Percentiles rank a stretch among this genome's conserved stretches.
Conservation (phyloP, 1,140 invertebrate genomes). For the Adoxophyes honmai region DNA sequence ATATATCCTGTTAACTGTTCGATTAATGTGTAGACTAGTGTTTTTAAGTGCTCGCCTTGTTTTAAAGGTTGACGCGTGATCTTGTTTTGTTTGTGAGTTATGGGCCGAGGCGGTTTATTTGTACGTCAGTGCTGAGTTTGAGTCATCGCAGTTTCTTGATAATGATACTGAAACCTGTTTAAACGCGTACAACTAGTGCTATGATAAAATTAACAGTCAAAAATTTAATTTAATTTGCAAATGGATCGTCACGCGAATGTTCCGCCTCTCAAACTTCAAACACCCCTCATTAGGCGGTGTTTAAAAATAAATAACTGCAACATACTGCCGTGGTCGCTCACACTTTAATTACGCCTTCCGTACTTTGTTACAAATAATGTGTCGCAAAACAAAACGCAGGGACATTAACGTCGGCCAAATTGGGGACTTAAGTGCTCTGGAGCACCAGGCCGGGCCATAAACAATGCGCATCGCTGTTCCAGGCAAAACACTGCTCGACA, state of each 20-base stretch:
- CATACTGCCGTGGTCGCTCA: conserved; percentile 24
- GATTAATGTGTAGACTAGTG: conserved; percentile 33
- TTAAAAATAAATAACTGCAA: too few species aligned
- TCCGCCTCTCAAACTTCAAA: too few species aligned
- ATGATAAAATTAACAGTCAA: too few species aligned
- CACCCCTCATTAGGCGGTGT: too few species aligned
- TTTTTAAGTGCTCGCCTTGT: conserved; percentile 2
- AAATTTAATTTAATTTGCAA: too few species aligned
- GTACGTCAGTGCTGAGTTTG: not conserved
- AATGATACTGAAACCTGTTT: too few species aligned
- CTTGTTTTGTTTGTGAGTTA: conserved; percentile 9
- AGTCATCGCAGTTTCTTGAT: not conserved
- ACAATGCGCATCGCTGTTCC: conserved; percentile 67
- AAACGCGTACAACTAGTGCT: too few species aligned
- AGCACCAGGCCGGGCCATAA: conserved; percentile 45
- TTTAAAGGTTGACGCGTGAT: conserved; percentile 1
- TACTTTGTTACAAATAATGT: conserved; percentile 63
- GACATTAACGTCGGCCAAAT: conserved; percentile 65
- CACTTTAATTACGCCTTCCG: conserved; percentile 51
- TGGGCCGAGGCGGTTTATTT: conserved; percentile 1
- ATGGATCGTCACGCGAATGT: too few species aligned
- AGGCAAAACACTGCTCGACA: conserved; percentile 67
- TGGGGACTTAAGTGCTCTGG: conserved; percentile 62
- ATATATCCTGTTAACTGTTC: conserved; percentile 52
- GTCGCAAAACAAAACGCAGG: conserved; percentile 50